Base-by-base conservation (phyloP, 2,113 vertebrate genomes). In the Anolis sagrei region DNA sequence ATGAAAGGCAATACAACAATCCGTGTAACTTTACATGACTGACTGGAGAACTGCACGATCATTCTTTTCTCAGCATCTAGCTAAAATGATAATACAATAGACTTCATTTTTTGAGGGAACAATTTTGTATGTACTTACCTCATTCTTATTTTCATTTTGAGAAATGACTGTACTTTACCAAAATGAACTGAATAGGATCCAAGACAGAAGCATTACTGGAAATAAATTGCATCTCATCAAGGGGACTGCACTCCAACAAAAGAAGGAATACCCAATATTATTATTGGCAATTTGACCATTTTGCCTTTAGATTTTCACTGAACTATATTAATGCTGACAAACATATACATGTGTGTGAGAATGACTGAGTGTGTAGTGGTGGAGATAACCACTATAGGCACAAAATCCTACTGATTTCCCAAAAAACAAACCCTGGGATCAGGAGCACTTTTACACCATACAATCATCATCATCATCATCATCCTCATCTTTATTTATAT, bases 101-200 rank as follows among this genome's bases (percentile, higher is more conserved):
- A 7, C 32, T 89, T 87, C 82, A 44, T 49, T 51, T 70, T 62
- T 16, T 85, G 54, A 36, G 32, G n/a, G 82, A 88, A 82, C 2
- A 18, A 1, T 18, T n/a, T 51, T 14, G 32, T 66, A 32, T 27
- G 29, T 27, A 8, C 27, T 21, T 23, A 14, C 68, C 70, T 25
- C n/a, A 83, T 75, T 36, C 51, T 68, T 58, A 82, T 66, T 66
- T 66, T 7, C 66, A 23, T 79, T 85, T 32, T 73, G 68, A 8
- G 79, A 27, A 62, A 79, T 61, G 34, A 79, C 34, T 61, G 19
- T n/a, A 44, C 66, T 48, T 61, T 32, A 73, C 48, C 34, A 86
- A 72, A 44, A 44, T 29, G 34, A 82, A 25, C 16, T 36, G 29
- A 61, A 85, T 34, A 86, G 84, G 51, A 79, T 62, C 51, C 21